Conservation (phyloP, 2,113 vertebrate species). For the Anser brachyrhynchus region DNA sequence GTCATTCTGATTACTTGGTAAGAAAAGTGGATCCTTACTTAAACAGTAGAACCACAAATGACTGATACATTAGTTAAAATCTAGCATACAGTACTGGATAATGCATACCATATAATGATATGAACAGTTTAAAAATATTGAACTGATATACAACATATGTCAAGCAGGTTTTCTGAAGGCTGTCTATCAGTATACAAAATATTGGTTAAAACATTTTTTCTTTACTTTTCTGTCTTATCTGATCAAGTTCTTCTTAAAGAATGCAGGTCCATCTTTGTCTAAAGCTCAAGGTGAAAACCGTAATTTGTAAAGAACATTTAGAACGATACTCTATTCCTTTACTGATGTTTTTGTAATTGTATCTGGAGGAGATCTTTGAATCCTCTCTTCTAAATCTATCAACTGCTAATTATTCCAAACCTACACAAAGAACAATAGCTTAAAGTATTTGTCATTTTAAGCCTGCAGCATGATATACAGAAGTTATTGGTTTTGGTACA, state of each 20-base stretch:
- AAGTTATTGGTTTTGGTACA: slow-evolving; percentile 3
- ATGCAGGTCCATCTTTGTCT: background rate
- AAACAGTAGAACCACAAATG: background rate
- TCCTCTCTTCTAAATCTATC: slow-evolving; percentile 3
- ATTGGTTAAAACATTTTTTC: background rate
- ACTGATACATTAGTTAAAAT: background rate
- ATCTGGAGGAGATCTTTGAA: slow-evolving; percentile 21
- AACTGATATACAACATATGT: background rate
- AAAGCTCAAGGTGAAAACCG: slow-evolving; percentile 13
- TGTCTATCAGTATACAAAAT: background rate
- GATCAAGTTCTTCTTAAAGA: background rate
- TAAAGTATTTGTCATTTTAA: slow-evolving; percentile 55
- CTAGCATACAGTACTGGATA: background rate
- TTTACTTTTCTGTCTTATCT: background rate
- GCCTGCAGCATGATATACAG: background rate
- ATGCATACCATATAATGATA: background rate
- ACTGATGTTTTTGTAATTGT: background rate
- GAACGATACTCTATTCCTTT: background rate
- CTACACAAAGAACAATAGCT: slow-evolving; percentile 35
- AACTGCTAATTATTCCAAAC: slow-evolving; percentile 46
- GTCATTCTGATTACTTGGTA: background rate
- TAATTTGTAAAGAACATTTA: slow-evolving; percentile 34
- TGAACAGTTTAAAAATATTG: background rate
- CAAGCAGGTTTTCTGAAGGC: slow-evolving; percentile 10
- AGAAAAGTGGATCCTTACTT: background rate